Evolutionary conservation across 2,888 invertebrate genomes (phyloP), one percentile per base, ranked within the genome.

Genomic region (Xestobium rufovillosum): DNA sequence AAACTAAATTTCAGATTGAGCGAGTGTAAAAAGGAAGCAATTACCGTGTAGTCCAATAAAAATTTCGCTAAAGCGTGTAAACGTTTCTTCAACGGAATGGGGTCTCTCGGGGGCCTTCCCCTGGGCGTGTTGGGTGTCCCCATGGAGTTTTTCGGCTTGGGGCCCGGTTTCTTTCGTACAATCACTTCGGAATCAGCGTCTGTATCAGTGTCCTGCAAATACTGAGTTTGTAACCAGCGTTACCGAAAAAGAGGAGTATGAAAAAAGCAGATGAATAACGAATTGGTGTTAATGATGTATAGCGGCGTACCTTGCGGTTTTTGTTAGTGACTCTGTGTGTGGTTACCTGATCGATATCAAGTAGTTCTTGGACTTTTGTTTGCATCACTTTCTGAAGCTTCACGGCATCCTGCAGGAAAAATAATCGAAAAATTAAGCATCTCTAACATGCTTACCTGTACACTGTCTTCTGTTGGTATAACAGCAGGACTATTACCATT

Each of bases 11-110:
- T n/a, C n/a, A n/a, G n/a, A n/a, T n/a, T n/a, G n/a, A n/a, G n/a
- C n/a, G n/a, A n/a, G n/a, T n/a, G 23, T 19, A n/a, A 8, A n/a
- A 19, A 19, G n/a, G 23, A 19, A 8, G n/a, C 50, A 66, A 68
- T 66, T 65, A 79, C 74, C 36, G 75, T 69, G 57, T 73, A 80
- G 59, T 83, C 82, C 44, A 80, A 70, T 16, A 83, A 67, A 51
- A 75, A 77, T 58, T 80, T 89, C 49, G 89, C 89, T 34, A 97
- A 71, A 36, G 76, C 71, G 57, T 86, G 80, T 9, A 95, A 73
- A 55, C 88, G 78, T 61, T 84, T 86, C 60, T 83, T 87, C 8
- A 88, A 66, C 0, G 83, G 79, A 30, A 80, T 41, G 6, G 55
- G 43, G 38, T 61, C 62, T 50, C 63, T 66, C 1, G 65, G 58